Evolutionary conservation across 2,797 vertebrate species (phyloP).

Genomic region (Ctenosaura bakeri): DNA sequence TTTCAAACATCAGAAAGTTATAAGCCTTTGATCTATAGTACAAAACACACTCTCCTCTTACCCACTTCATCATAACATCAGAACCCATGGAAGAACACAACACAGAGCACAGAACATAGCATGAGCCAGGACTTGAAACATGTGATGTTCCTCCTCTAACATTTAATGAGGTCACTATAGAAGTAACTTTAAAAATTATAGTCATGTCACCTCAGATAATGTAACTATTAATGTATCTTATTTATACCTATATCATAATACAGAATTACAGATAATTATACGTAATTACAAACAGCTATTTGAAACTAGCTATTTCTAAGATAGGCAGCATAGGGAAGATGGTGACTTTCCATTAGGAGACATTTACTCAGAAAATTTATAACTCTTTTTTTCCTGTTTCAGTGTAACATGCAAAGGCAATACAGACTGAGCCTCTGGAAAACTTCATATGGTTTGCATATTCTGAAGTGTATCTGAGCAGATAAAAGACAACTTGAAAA

Average conservation of each 20-base stretch:
- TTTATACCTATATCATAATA: background rate
- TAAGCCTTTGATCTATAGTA: background rate
- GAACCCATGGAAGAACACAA: background rate
- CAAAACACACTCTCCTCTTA: background rate
- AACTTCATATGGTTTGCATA: conserved; percentile 1
- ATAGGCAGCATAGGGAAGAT: too few species aligned
- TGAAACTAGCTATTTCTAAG: too few species aligned
- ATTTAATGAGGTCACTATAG: background rate
- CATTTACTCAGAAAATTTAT: background rate
- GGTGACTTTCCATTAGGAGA: background rate
- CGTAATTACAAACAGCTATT: too few species aligned
- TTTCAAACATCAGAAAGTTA: background rate
- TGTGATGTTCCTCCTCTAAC: background rate
- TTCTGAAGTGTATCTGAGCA: background rate
- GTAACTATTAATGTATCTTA: background rate
- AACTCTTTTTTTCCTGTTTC: conserved; percentile 7
- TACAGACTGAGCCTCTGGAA: background rate
- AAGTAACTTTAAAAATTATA: background rate
- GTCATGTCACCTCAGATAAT: background rate
- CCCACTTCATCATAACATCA: background rate
- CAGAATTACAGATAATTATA: background rate
- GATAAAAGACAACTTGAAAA: background rate
- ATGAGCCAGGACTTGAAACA: background rate
- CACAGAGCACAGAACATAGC: background rate
- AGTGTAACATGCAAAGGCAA: background rate